phyloP scores from a whole-genome alignment of 2,888 invertebrate species.

The Cataglyphis livida region DNA sequence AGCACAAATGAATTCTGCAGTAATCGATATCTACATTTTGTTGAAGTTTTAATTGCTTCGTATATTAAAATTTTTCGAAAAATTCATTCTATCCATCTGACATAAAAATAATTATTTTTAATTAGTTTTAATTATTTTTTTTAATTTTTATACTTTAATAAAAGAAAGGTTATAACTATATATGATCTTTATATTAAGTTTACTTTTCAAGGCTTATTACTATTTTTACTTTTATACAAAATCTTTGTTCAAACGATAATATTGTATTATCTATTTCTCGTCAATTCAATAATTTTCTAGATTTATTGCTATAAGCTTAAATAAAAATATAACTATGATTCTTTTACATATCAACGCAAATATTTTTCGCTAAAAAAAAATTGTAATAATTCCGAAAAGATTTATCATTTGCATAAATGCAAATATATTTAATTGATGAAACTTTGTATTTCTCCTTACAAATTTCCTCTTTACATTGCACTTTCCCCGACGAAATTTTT shows the following conservation, averaged over 20 bases:
- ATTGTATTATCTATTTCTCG: not conserved
- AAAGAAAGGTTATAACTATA: not conserved
- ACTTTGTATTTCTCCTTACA: not conserved
- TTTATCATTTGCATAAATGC: not conserved
- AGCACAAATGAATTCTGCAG: not conserved
- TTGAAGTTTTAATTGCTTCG: conserved; percentile 33
- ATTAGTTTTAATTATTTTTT: conserved; percentile 21
- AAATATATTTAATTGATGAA: conserved; percentile 20
- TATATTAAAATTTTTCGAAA: conserved; percentile 33
- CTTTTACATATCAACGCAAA: not conserved
- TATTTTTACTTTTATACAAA: not conserved
- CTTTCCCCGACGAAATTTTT: not conserved
- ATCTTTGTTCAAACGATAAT: not conserved
- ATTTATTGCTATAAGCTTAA: not conserved
- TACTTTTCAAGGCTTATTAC: not conserved
- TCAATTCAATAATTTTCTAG: not conserved
- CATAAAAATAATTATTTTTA: conserved; percentile 32
- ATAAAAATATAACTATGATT: not conserved
- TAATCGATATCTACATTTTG: not conserved
- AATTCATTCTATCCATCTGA: not conserved
- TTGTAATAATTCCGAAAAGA: not conserved
- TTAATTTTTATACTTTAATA: conserved; percentile 16
- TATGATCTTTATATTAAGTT: not conserved
- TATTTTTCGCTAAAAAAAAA: not conserved
- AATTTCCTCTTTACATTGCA: conserved; percentile 26